phyloP scores from a whole-genome alignment of 2,888 invertebrate genomes.

The Lymantria dispar region DNA sequence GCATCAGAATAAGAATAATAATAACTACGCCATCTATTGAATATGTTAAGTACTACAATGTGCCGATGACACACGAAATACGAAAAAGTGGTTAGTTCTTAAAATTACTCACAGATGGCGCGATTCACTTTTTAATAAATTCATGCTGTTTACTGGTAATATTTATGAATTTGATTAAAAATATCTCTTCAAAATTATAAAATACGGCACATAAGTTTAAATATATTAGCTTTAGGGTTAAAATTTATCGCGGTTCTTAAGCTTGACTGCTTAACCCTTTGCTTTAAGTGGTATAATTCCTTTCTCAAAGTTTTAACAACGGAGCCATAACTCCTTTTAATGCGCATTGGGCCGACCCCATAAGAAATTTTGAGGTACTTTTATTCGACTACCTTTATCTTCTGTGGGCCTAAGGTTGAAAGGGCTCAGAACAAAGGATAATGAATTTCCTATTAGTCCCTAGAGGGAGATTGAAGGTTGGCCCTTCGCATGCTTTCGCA shows the following conservation, averaged over 20 bases:
- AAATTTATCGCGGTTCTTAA: too few species aligned
- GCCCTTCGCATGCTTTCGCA: constrained; percentile 26
- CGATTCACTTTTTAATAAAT: neutral
- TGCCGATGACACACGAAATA: too few species aligned
- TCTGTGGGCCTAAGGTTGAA: constrained; percentile 16
- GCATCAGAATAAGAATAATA: too few species aligned
- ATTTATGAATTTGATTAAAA: too few species aligned
- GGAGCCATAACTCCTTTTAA: constrained; percentile 19
- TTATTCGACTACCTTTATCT: constrained; percentile 29
- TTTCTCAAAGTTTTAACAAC: constrained; percentile 4
- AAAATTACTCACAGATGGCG: neutral
- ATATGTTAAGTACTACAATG: neutral
- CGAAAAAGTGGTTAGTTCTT: neutral
- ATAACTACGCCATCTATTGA: neutral
- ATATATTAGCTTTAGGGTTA: too few species aligned
- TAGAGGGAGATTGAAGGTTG: constrained; percentile 28
- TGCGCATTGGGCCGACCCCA: constrained; percentile 6
- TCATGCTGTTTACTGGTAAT: too few species aligned
- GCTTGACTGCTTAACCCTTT: too few species aligned
- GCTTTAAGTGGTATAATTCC: too few species aligned
- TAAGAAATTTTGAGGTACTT: constrained; percentile 26
- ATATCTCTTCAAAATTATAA: too few species aligned
- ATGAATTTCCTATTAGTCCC: constrained; percentile 45
- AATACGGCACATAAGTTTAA: too few species aligned
- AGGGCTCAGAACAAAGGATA: constrained; percentile 40